A percentile compares a stretch with the other conserved stretches of the same genome.
Evolutionary conservation across 2,113 vertebrate species (phyloP).

Genomic region (Apaloderma vittatum): DNA sequence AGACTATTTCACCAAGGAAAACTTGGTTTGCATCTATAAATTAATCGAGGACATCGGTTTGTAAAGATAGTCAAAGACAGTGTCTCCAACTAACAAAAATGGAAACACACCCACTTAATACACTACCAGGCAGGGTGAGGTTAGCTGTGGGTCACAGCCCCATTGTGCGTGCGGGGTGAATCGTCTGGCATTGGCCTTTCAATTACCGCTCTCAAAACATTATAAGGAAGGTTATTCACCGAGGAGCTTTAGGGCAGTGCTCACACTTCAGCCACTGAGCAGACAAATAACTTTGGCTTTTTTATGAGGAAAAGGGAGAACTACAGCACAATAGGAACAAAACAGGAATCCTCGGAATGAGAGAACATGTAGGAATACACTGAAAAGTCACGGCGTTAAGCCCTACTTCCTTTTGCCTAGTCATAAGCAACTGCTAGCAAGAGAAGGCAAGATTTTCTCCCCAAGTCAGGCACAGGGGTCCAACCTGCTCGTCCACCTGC

Average conservation of each 20-base stretch:
- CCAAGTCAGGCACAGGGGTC: too few relatives aligned
- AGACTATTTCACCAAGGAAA: neutral
- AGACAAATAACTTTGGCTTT: neutral
- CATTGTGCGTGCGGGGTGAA: accelerated
- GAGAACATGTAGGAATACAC: neutral
- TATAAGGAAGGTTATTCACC: neutral
- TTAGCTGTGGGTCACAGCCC: neutral
- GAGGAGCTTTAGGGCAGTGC: neutral
- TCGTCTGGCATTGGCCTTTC: neutral
- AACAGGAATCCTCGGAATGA: neutral
- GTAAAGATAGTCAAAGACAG: neutral
- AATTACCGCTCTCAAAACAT: neutral
- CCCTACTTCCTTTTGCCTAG: neutral
- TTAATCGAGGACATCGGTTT: neutral
- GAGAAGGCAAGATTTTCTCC: neutral
- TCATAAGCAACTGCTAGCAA: neutral
- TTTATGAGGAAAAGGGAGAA: neutral
- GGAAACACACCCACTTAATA: neutral
- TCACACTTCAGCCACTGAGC: neutral
- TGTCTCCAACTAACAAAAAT: neutral
- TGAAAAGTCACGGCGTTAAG: neutral
- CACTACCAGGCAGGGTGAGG: neutral
- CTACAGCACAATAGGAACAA: neutral
- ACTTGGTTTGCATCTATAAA: neutral
- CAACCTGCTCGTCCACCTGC: neutral